phyloP scores from a whole-genome alignment of 2,797 vertebrate species.

The Sebastes dallii region DNA sequence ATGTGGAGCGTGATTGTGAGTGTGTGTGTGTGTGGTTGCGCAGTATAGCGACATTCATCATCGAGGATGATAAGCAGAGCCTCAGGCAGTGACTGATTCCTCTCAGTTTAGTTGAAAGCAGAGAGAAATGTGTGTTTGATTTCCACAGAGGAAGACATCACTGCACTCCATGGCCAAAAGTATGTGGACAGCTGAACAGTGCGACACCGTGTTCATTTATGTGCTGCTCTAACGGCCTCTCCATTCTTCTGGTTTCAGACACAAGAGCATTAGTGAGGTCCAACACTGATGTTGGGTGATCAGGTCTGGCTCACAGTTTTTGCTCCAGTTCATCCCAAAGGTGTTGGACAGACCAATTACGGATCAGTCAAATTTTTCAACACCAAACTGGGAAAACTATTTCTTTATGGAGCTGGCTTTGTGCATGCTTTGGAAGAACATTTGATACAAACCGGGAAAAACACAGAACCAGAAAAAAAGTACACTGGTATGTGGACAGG shows the following conservation, averaged over 20 bases:
- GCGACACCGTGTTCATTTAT: background rate
- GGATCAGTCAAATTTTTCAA: background rate
- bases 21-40: background rate
- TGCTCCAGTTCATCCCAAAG: background rate
- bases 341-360: background rate
- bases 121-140: conserved; percentile 5
- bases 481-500: too few species aligned
- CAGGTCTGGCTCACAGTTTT: background rate
- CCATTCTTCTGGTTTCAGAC: background rate
- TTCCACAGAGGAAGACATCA: background rate
- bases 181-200: background rate
- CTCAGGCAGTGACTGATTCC: background rate
- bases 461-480: too few species aligned
- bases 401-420: background rate
- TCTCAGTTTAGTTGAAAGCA: conserved; percentile 5
- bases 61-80: background rate
- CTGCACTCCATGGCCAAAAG: background rate
- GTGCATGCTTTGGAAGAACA: background rate
- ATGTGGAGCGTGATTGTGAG: background rate
- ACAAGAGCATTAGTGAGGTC: background rate
- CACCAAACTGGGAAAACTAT: background rate
- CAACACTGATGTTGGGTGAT: background rate
- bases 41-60: background rate
- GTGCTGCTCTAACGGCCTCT: background rate
- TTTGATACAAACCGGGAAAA: background rate